Conservation (phyloP, 64 coral and sea anemone genomes). For the Platygyra sinensis region DNA sequence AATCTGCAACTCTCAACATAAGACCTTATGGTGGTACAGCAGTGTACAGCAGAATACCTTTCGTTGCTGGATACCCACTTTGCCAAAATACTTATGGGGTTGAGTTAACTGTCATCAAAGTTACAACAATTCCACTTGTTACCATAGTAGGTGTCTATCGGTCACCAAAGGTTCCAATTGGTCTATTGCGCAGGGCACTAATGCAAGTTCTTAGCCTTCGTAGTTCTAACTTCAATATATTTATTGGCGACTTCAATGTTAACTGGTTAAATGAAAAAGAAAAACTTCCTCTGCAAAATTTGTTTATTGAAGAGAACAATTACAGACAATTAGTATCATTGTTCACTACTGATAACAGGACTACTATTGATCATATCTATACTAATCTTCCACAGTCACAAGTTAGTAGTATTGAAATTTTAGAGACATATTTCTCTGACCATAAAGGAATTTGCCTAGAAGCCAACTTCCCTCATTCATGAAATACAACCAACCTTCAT, state of each 20-base stretch:
- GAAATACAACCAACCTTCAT: too few species aligned
- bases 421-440: not conserved
- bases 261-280: not conserved
- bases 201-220: too few species aligned
- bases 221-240: too few species aligned
- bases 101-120: not conserved
- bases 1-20: not conserved
- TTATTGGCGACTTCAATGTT: too few species aligned
- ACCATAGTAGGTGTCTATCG: too few species aligned
- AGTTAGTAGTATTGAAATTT: not conserved
- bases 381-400: not conserved
- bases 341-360: conserved; percentile 31
- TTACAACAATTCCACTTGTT: not conserved
- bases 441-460: too few species aligned
- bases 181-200: too few species aligned
- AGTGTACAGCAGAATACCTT: not conserved
- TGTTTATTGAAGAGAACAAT: conserved; percentile 23
- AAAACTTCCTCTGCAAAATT: not conserved
- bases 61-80: not conserved
- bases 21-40: conserved; percentile 20
- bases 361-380: conserved; percentile 46
- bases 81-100: not conserved
- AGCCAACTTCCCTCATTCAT: too few species aligned
- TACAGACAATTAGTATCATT: conserved; percentile 46
- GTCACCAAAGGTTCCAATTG: too few species aligned